phyloP scores from a whole-genome alignment of 2,888 invertebrate species.

The Tethea ocularis region DNA sequence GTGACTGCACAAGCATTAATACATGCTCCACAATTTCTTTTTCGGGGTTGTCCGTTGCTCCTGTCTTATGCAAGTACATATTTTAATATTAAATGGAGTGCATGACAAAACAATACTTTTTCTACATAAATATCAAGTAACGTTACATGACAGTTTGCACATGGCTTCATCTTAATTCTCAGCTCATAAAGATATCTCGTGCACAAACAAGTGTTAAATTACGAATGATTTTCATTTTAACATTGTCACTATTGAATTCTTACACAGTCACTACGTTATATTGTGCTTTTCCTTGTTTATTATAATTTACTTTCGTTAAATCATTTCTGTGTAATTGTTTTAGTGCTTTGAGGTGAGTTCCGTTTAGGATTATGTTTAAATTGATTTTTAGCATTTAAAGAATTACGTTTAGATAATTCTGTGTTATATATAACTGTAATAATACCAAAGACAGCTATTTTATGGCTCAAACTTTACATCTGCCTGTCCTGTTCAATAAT shows the following conservation, averaged over 20 bases:
- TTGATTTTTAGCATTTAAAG: too few relatives aligned
- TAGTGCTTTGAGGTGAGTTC: not conserved
- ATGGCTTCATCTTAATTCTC: not conserved
- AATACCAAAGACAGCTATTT: too few relatives aligned
- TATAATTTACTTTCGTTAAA: not conserved
- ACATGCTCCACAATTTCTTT: too few relatives aligned
- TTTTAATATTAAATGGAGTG: not conserved
- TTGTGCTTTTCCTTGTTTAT: conserved; percentile 27
- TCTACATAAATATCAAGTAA: not conserved
- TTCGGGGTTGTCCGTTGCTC: too few relatives aligned
- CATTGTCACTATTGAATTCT: conserved; percentile 19
- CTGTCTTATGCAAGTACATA: too few relatives aligned
- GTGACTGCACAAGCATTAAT: too few relatives aligned
- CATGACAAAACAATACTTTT: not conserved
- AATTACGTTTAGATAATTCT: too few relatives aligned
- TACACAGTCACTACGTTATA: conserved; percentile 42
- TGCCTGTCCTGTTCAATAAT: too few relatives aligned
- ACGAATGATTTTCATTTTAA: conserved; percentile 17
- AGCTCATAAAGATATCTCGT: conserved; percentile 10
- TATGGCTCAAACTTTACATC: too few relatives aligned
- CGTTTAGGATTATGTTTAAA: too few relatives aligned
- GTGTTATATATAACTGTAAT: too few relatives aligned
- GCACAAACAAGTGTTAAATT: conserved; percentile 5
- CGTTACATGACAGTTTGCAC: not conserved
- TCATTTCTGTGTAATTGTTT: not conserved